These are phyloP conservation scores for Dascillus cervinus DNA, from an alignment of 2,888 invertebrate species.

Conservation along the genomic window DNA sequence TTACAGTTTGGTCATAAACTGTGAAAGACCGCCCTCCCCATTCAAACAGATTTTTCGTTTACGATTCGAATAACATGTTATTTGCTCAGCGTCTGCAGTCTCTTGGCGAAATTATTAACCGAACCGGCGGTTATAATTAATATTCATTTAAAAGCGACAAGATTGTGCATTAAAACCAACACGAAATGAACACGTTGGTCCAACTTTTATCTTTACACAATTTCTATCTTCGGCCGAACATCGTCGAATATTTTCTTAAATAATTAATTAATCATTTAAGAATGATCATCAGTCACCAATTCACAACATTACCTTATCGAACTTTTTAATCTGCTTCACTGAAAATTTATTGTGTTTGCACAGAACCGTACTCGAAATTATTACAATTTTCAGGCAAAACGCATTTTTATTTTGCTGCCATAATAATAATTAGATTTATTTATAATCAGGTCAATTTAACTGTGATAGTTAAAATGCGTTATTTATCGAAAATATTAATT, in stretches of 20 bases:
- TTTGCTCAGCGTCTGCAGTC: no score
- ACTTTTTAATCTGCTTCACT: slow-evolving; percentile 10
- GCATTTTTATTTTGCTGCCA: no score
- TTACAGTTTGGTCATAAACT: slow-evolving; percentile 22
- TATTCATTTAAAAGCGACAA: slow-evolving; percentile 13
- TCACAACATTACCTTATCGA: slow-evolving; percentile 14
- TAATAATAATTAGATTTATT: no score
- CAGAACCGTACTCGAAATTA: no score
- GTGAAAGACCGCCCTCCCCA: slow-evolving; percentile 19
- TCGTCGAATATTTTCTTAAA: slow-evolving; percentile 19
- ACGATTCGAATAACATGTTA: no score
- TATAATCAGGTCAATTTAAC: no score
- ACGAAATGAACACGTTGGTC: slow-evolving; percentile 19
- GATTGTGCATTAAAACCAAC: slow-evolving; percentile 19
- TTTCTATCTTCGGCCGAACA: slow-evolving; percentile 15
- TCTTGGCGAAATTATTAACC: no score
- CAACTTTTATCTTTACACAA: slow-evolving; percentile 15
- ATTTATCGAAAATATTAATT: no score
- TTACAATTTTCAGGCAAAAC: no score
- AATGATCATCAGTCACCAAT: slow-evolving; percentile 21
- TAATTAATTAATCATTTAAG: slow-evolving; percentile 22
- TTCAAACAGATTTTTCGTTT: no score
- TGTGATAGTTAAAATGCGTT: no score
- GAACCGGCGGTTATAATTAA: slow-evolving; percentile 13
- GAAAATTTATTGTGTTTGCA: no score